Conservation (phyloP, 2,888 invertebrate genomes). For the Agrotis segetum region DNA sequence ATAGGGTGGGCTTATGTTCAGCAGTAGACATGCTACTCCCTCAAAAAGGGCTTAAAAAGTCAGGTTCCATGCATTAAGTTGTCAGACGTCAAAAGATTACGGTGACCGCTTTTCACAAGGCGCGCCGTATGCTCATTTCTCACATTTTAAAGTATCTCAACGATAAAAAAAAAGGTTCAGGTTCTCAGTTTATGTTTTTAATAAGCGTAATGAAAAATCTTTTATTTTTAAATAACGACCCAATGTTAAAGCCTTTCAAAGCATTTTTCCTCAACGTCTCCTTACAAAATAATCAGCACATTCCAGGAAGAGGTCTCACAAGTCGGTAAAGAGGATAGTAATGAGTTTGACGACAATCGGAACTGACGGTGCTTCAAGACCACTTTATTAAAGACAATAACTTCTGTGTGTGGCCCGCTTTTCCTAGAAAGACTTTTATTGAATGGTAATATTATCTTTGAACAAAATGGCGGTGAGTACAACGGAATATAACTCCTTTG, state of each 20-base stretch:
- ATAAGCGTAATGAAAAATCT: no score
- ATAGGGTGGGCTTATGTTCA: no score
- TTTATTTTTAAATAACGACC: neutral
- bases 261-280: neutral
- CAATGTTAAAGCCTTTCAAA: neutral
- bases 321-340: slow-evolving; percentile 60
- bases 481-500: slow-evolving; percentile 12
- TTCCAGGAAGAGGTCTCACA: slow-evolving; percentile 35
- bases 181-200: no score
- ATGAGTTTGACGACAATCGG: slow-evolving; percentile 62
- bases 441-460: slow-evolving; percentile 43
- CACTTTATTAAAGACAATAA: slow-evolving; percentile 62
- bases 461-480: slow-evolving; percentile 21
- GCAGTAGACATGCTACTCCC: no score
- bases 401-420: slow-evolving; percentile 30
- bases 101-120: no score
- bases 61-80: no score
- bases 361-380: slow-evolving; percentile 48
- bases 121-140: no score
- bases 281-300: slow-evolving; percentile 28
- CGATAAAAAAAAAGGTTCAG: no score
- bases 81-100: no score
- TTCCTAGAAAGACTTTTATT: slow-evolving; percentile 26
- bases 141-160: no score
- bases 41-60: no score